Evolutionary conservation across 2,797 vertebrate genomes (phyloP).

Genomic region (Coreius guichenoti): DNA sequence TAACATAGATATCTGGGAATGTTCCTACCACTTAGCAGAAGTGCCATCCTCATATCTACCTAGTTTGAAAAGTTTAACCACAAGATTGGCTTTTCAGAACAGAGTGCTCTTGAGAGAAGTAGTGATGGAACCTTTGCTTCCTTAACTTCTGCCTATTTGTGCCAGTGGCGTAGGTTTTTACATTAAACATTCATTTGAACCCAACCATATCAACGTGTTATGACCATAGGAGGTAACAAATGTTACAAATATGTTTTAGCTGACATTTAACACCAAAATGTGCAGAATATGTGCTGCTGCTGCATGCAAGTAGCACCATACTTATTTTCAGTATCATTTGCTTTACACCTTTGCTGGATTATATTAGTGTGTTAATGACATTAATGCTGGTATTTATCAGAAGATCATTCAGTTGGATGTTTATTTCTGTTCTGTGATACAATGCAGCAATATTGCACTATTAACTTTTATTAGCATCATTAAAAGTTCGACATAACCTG

Average conservation of each 20-base stretch:
- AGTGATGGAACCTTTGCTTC: constrained; percentile 63
- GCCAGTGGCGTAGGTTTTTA: constrained; percentile 2
- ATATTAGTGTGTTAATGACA: background rate
- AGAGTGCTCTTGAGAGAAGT: constrained; percentile 69
- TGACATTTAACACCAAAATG: background rate
- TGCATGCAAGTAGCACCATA: background rate
- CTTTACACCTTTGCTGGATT: background rate
- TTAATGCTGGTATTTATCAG: background rate
- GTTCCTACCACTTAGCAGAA: constrained; percentile 68
- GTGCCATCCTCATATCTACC: constrained; percentile 64
- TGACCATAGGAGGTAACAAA: too few relatives aligned
- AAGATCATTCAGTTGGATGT: background rate
- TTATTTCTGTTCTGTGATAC: background rate
- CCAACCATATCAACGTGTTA: too few relatives aligned
- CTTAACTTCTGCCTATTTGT: constrained; percentile 37
- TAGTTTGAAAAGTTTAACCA: constrained; percentile 69
- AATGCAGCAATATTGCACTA: background rate
- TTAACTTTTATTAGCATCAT: background rate
- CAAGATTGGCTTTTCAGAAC: constrained; percentile 66
- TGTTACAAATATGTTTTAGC: background rate
- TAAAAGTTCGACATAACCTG: background rate
- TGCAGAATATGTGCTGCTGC: background rate
- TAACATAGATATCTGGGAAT: constrained; percentile 68
- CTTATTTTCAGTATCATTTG: background rate
- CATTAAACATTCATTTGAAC: background rate